A percentile compares a stretch with the other conserved stretches of the same genome.
Conservation (phyloP, 2,888 invertebrate species). For the Malacosoma neustria region DNA sequence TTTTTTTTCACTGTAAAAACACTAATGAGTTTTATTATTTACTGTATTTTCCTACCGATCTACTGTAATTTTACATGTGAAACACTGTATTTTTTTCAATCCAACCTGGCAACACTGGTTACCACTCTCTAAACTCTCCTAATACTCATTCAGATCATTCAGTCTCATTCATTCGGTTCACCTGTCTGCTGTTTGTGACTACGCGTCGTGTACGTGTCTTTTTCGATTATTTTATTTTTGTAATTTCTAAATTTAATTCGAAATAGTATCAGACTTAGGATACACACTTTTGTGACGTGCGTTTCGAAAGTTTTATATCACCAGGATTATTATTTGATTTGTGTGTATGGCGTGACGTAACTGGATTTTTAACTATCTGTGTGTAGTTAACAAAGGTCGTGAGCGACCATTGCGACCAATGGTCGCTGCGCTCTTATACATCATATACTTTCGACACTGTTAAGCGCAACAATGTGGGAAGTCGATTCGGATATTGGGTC, state of each 20-base stretch:
- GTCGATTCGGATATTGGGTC: conserved; percentile 59
- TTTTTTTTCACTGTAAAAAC: too few relatives aligned
- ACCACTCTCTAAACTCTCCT: too few relatives aligned
- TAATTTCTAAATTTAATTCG: conserved; percentile 20
- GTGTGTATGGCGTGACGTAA: conserved; percentile 58
- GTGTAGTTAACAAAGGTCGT: conserved; percentile 43
- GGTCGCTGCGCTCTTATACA: conserved; percentile 34
- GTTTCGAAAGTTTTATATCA: background rate
- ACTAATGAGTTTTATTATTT: too few relatives aligned
- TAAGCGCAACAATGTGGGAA: conserved; percentile 61
- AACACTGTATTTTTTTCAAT: too few relatives aligned
- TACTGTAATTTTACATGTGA: too few relatives aligned
- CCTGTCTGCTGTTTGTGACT: background rate
- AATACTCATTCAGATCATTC: too few relatives aligned
- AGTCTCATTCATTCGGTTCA: background rate
- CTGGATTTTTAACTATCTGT: conserved; percentile 46
- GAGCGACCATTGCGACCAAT: conserved; percentile 43
- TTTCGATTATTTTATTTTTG: conserved; percentile 1
- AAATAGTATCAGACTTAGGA: conserved; percentile 6
- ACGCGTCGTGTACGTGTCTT: background rate
- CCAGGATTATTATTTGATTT: conserved; percentile 11
- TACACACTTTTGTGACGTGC: background rate
- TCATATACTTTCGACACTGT: conserved; percentile 31
- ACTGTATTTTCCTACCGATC: too few relatives aligned
- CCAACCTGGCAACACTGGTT: too few relatives aligned